Conservation (phyloP, 2,888 invertebrate genomes). For the Eristalis arbustorum region DNA sequence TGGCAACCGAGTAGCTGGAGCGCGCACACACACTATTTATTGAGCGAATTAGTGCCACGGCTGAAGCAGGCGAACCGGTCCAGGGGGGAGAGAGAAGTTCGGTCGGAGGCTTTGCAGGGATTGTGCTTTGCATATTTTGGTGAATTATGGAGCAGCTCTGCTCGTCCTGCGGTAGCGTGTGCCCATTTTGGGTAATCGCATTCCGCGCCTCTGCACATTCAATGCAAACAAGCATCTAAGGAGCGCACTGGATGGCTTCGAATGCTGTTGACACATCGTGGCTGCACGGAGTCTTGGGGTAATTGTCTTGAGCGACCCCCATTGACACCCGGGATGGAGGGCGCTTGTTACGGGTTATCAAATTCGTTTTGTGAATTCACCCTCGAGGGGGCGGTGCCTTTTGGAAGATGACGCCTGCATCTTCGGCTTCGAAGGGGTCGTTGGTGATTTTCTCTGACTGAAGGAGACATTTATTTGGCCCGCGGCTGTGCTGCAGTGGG, state of each 20-base stretch:
- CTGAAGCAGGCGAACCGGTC: slow-evolving; percentile 4
- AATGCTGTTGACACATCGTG: slow-evolving; percentile 53
- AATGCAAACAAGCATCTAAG: slow-evolving; percentile 4
- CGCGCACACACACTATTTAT: slow-evolving; percentile 49
- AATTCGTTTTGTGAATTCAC: slow-evolving; percentile 47
- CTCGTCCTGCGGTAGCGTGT: slow-evolving; percentile 16
- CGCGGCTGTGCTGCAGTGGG: background rate
- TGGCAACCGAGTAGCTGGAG: slow-evolving; percentile 15
- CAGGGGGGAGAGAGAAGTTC: background rate
- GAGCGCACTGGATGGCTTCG: slow-evolving; percentile 38
- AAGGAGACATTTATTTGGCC: background rate
- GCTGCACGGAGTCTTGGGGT: slow-evolving; percentile 16
- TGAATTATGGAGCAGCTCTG: slow-evolving; percentile 55
- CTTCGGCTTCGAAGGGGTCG: background rate
- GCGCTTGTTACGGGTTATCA: slow-evolving; percentile 55
- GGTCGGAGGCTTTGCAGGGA: background rate
- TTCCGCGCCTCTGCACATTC: background rate
- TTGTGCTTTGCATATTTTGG: slow-evolving; percentile 63
- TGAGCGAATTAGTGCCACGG: slow-evolving; percentile 36
- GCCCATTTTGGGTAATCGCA: slow-evolving; percentile 52
- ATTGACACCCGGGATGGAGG: slow-evolving; percentile 10
- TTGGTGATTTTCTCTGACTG: background rate
- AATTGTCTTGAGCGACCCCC: slow-evolving; percentile 22
- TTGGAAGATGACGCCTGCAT: slow-evolving; percentile 13
- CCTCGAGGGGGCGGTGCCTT: slow-evolving; percentile 17